Evolutionary conservation across 1,140 invertebrate genomes (phyloP), one percentile per base, ranked within the genome.

Genomic region (Amyelois transitella): DNA sequence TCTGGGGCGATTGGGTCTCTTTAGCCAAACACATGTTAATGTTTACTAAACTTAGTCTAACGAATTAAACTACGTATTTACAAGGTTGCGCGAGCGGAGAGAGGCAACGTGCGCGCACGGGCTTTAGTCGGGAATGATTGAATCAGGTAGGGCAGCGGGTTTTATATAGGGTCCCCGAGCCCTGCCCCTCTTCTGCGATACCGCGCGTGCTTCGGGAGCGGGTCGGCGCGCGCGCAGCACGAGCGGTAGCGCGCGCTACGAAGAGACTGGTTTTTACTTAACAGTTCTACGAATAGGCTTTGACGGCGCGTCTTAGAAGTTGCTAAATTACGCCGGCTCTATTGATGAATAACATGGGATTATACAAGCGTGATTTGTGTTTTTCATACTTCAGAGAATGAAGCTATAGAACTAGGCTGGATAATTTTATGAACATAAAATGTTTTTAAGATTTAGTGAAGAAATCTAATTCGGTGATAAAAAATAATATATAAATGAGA

Each of bases 1-100:
- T 84, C 58, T 72, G 66, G 51, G 82, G 81, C 18, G 82, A 82
- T 60, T 38, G 32, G 2, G 72, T 74, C 60, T 75, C 77, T 66
- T 87, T 87, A 75, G 73, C 74, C 63, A 88, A 77, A 85, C 86
- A 88, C 86, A 88, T 88, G 51, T 68, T 85, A 61, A 48, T 48
- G 20, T 48, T 48, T 72, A 80, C 64, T 69, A 38, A 76, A 70
- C 71, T 72, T 68, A 75, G 56, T 67, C 62, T 72, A 69, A 67
- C 62, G 66, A 58, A 62, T 58, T 69, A 78, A 59, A 69, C 67
- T 76, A 76, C 67, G 69, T 76, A 75, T 75, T 67, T 77, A 76
- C 74, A 74, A 62, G 51, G 54, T 65, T 71, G 68, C 59, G 55
- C 53, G 55, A 67, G 53, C 28, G 53, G 25, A 64, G 63, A 70